Conservation (phyloP, 2,113 vertebrate species). For the Heterocephalus glaber region DNA sequence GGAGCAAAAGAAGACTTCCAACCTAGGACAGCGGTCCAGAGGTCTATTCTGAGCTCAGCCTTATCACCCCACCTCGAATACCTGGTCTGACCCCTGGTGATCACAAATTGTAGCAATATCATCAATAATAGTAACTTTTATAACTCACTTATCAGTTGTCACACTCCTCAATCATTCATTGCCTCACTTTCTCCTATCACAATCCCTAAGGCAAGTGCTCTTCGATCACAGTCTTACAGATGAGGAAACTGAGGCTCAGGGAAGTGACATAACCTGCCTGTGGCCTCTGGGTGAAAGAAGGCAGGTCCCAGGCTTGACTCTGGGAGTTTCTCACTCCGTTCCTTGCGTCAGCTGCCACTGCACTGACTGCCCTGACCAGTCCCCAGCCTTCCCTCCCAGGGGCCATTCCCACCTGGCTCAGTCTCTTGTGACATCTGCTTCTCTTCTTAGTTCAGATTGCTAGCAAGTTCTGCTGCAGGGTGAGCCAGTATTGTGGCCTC, state of each 20-base stretch:
- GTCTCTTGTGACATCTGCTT: neutral
- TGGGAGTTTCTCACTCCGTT: neutral
- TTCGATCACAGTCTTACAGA: neutral
- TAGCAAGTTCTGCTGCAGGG: neutral
- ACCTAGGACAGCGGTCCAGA: neutral
- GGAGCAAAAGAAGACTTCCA: neutral
- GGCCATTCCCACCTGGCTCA: neutral
- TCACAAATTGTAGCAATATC: neutral
- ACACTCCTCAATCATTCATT: neutral
- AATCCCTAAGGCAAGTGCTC: neutral
- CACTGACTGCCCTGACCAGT: neutral
- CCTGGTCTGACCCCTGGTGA: neutral
- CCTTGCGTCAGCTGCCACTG: neutral
- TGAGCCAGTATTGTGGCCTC: neutral
- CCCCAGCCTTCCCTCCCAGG: neutral
- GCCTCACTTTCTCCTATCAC: neutral
- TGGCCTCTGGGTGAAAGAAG: neutral
- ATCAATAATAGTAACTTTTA: neutral
- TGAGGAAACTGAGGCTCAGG: neutral
- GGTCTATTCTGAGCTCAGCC: neutral
- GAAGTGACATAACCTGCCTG: neutral
- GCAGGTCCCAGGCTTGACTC: neutral
- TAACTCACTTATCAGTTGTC: neutral
- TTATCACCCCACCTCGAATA: neutral
- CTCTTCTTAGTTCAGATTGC: neutral